phyloP scores from a whole-genome alignment of 2,888 invertebrate species.

The Dione vanillae region DNA sequence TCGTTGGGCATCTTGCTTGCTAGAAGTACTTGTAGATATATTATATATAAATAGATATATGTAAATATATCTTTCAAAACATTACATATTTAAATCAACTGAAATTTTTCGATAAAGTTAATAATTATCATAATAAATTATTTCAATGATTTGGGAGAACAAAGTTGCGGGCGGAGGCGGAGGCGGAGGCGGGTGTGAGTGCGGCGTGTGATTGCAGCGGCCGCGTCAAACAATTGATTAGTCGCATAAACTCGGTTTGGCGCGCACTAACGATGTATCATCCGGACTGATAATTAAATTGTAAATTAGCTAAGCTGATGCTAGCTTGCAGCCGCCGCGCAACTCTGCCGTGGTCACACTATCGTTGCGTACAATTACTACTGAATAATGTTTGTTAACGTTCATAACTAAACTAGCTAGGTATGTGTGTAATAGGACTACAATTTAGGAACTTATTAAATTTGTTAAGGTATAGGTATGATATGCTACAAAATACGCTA shows the following conservation, averaged over 20 bases:
- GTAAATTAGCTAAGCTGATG: constrained; percentile 82
- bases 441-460: neutral
- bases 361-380: constrained; percentile 6
- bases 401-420: constrained; percentile 1
- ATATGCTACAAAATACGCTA: neutral
- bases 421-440: too few relatives aligned
- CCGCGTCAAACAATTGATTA: constrained; percentile 85
- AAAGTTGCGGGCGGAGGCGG: constrained; percentile 1
- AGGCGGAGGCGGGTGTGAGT: constrained; percentile 45
- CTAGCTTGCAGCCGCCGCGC: constrained; percentile 65
- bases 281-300: constrained; percentile 82
- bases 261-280: constrained; percentile 83
- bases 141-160: constrained; percentile 12
- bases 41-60: too few relatives aligned
- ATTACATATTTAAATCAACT: neutral
- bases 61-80: neutral
- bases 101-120: constrained; percentile 6
- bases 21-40: neutral
- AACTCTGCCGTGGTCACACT: constrained; percentile 56
- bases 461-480: neutral
- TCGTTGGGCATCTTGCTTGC: neutral
- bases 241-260: constrained; percentile 84
- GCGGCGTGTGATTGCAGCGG: constrained; percentile 79
- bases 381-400: constrained; percentile 3
- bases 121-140: neutral